These are phyloP conservation scores for Ophraella communa DNA, from an alignment of 2,888 invertebrate genomes.

Conservation along the genomic window DNA sequence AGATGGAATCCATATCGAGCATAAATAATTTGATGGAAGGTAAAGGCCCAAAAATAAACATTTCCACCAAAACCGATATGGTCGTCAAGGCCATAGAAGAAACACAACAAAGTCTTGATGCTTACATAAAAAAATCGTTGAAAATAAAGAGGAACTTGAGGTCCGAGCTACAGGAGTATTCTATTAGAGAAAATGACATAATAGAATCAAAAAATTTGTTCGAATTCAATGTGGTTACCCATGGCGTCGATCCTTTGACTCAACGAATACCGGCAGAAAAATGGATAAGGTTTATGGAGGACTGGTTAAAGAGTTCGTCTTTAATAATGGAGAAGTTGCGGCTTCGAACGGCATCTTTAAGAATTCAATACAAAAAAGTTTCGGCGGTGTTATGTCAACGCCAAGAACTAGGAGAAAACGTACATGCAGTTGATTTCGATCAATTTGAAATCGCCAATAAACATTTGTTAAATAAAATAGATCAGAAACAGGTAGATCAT, in stretches of 20 bases:
- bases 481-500: slow-evolving; percentile 62
- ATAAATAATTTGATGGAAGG: slow-evolving; percentile 22
- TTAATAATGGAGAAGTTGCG: slow-evolving; percentile 66
- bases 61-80: slow-evolving; percentile 47
- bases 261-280: slow-evolving; percentile 70
- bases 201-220: slow-evolving; percentile 62
- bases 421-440: slow-evolving; percentile 70
- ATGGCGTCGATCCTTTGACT: slow-evolving; percentile 62
- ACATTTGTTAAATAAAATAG: slow-evolving; percentile 62
- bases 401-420: slow-evolving; percentile 65
- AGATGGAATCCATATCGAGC: slow-evolving; percentile 12
- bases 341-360: slow-evolving; percentile 65
- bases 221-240: slow-evolving; percentile 60
- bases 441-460: slow-evolving; percentile 68
- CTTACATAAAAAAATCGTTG: slow-evolving; percentile 40
- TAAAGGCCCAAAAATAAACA: slow-evolving; percentile 42
- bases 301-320: slow-evolving; percentile 66
- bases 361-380: slow-evolving; percentile 63
- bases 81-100: slow-evolving; percentile 46
- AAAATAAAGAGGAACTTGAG: slow-evolving; percentile 39
- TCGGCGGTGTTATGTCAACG: slow-evolving; percentile 64
- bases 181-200: slow-evolving; percentile 62
- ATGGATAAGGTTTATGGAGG: slow-evolving; percentile 62
- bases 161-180: slow-evolving; percentile 61
- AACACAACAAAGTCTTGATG: slow-evolving; percentile 35